Evolutionary conservation across 2,797 vertebrate genomes (phyloP), one percentile per base, ranked within the genome.

Genomic region (Macropodus opercularis): DNA sequence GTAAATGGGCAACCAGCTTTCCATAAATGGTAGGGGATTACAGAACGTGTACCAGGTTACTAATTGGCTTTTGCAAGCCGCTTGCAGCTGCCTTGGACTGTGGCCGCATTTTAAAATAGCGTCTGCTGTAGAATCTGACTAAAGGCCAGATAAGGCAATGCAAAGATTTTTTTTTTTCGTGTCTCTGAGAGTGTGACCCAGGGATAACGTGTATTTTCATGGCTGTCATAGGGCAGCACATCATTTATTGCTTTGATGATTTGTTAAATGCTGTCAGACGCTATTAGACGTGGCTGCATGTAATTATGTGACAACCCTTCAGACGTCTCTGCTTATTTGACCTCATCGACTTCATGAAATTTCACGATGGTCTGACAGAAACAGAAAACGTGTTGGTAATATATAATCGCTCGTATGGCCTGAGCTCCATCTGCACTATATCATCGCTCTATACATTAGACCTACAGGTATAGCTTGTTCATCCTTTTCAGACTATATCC

Each of bases 281-380:
- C 43, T 11, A 71, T 80, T 48, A 67, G 72, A 71, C 53, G 56
- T 21, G 75, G 61, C 60, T 39, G 52, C 21, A 5, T 43, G 52
- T 46, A 34, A 63, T 54, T 62, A 83, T 38, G 46, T 56, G 75
- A 80, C 73, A 75, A 50, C 43, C 65, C 60, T 23, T 71, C 63
- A 64, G 49, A 69, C 51, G 23, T 6, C 38, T 57, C 56, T n/a
- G 38, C 54, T 75, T 54, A 41, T 72, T 69, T 69, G 66, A 67
- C 65, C 59, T 76, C 55, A 34, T 75, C 54, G 53, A 59, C 60
- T 61, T 69, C 70, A 58, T 47, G 63, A 62, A 63, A 55, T 64
- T 15, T 60, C 41, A 48, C 6, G 48, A 50, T 11, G 42, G 26
- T 63, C 53, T 15, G 23, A 59, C 24, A n/a, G 46, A 69, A 72